These are phyloP conservation scores for Zosterops pallidus DNA, from an alignment of 2,113 vertebrate genomes.

Conservation along the genomic window DNA sequence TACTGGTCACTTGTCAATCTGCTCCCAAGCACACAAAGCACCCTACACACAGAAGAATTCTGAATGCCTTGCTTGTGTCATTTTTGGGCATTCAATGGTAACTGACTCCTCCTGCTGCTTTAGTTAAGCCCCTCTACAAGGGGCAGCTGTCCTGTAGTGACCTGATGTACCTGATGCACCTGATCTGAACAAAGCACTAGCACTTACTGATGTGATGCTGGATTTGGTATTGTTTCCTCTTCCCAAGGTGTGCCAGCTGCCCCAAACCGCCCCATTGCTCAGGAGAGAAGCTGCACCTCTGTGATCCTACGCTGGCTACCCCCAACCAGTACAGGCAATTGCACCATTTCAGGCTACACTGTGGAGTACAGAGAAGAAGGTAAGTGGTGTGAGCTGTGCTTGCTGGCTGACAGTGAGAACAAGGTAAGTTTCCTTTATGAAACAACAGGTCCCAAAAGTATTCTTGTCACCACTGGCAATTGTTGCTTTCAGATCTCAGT, in stretches of 20 bases:
- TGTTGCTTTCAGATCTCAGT: background rate
- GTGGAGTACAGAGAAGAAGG: conserved; percentile 98
- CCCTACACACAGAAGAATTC: background rate
- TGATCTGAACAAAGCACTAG: background rate
- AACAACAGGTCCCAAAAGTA: background rate
- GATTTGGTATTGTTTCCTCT: background rate
- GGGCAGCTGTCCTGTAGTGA: background rate
- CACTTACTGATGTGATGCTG: background rate
- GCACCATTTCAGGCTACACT: conserved; percentile 91
- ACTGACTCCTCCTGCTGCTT: background rate
- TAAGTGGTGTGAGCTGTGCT: conserved; percentile 34
- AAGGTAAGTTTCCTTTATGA: background rate
- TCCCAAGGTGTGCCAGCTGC: conserved; percentile 88
- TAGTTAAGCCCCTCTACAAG: background rate
- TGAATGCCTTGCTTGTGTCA: background rate
- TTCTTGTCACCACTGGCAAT: background rate
- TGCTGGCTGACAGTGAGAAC: background rate
- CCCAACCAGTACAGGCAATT: conserved; percentile 89
- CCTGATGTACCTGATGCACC: background rate
- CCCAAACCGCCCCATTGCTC: conserved; percentile 90
- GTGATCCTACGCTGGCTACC: conserved; percentile 95
- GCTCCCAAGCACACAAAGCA: background rate
- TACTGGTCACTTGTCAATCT: background rate
- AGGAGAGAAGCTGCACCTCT: conserved; percentile 90
- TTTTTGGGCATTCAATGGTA: background rate